Conservation (phyloP, 2,113 vertebrate species). For the Garra rufa region DNA sequence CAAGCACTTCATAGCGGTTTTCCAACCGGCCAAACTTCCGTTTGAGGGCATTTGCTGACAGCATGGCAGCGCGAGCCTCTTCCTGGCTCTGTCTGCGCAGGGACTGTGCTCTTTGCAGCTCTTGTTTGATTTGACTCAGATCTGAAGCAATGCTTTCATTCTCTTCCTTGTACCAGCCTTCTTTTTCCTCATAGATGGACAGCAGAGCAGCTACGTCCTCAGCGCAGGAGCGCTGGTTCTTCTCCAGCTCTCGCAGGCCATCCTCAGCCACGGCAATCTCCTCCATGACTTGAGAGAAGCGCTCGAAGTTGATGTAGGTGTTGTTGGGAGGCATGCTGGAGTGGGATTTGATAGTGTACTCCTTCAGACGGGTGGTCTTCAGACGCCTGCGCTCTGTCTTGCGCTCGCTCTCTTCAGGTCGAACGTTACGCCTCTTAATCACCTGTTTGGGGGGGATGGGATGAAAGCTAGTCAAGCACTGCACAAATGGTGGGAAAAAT, state of each 20-base stretch:
- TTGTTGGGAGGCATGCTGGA: constrained; percentile 99
- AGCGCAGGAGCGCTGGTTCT: constrained; percentile 85
- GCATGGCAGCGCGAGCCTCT: constrained; percentile 80
- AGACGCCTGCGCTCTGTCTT: constrained; percentile 90
- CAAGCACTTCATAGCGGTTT: constrained; percentile 89
- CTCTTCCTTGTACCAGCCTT: constrained; percentile 95
- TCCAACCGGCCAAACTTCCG: constrained; percentile 90
- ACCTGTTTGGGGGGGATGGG: constrained; percentile 73
- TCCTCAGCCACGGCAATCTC: constrained; percentile 90
- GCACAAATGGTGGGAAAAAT: neutral
- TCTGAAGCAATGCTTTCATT: constrained; percentile 88
- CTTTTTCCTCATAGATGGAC: constrained; percentile 95
- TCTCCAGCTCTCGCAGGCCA: constrained; percentile 86
- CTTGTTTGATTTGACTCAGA: constrained; percentile 86
- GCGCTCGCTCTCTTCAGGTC: constrained; percentile 86
- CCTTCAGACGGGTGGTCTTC: constrained; percentile 95
- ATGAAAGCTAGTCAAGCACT: neutral
- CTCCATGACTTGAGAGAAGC: constrained; percentile 95
- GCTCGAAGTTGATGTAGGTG: constrained; percentile 96
- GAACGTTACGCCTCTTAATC: constrained; percentile 92
- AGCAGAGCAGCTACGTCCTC: constrained; percentile 90
- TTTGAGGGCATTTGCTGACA: constrained; percentile 85
- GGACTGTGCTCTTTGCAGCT: constrained; percentile 85
- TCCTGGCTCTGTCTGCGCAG: constrained; percentile 91
- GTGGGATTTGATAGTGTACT: constrained; percentile 99